Evolutionary conservation across 1,140 invertebrate genomes (phyloP).

Genomic region (Scaptomyza hsui): DNA sequence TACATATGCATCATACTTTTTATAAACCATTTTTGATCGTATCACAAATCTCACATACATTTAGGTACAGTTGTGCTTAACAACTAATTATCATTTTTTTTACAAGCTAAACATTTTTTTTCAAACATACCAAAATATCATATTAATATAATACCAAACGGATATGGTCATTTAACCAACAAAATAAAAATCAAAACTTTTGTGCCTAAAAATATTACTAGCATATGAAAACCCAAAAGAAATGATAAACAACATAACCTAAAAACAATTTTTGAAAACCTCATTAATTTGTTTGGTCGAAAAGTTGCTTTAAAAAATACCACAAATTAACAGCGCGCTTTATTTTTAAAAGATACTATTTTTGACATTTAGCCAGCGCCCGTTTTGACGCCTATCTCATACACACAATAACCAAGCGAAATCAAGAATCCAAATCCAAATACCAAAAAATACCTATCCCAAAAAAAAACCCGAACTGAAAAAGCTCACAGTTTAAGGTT

Average conservation of each 20-base stretch:
- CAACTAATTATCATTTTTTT: conserved; percentile 66
- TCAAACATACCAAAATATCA: conserved; percentile 28
- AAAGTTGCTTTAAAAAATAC: conserved; percentile 52
- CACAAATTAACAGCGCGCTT: conserved; percentile 59
- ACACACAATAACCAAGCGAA: conserved; percentile 73
- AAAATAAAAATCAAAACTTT: conserved; percentile 55
- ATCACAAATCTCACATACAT: conserved; percentile 39
- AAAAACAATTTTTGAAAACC: conserved; percentile 44
- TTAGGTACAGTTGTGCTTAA: conserved; percentile 80
- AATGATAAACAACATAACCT: conserved; percentile 45
- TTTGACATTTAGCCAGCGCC: conserved; percentile 54
- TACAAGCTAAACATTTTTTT: conserved; percentile 52
- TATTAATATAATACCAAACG: conserved; percentile 80
- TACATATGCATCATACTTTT: conserved; percentile 59
- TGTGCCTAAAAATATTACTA: conserved; percentile 69
- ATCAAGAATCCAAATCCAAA: conserved; percentile 47
- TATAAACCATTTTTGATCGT: conserved; percentile 49
- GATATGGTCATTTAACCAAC: conserved; percentile 84
- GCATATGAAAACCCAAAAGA: conserved; percentile 48
- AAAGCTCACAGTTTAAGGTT: conserved; percentile 34
- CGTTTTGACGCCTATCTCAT: conserved; percentile 40
- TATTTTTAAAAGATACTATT: conserved; percentile 30
- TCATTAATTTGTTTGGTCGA: conserved; percentile 66
- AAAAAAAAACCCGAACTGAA: conserved; percentile 31
- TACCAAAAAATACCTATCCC: conserved; percentile 13